phyloP scores from a whole-genome alignment of 2,888 invertebrate species.

The Gari tellinella region DNA sequence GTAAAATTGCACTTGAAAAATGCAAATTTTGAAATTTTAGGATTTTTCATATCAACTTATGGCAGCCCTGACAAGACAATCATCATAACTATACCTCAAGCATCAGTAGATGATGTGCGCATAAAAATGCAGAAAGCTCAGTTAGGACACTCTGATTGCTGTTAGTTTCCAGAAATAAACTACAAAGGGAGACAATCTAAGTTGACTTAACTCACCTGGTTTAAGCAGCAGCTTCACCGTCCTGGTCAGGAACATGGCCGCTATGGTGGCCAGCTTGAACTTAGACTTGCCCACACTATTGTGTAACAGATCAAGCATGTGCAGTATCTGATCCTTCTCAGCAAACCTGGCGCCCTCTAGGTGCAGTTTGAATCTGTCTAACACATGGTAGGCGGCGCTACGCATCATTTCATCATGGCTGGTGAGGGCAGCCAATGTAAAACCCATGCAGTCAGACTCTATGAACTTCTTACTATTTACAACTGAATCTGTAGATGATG shows the following conservation, averaged over 20 bases:
- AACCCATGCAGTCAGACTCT: constrained; percentile 89
- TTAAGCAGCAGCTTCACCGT: constrained; percentile 90
- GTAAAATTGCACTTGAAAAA: no score
- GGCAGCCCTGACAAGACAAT: no score
- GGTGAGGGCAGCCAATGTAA: constrained; percentile 90
- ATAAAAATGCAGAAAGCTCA: no score
- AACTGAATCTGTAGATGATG: constrained; percentile 86
- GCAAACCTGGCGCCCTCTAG: constrained; percentile 86
- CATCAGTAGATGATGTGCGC: no score
- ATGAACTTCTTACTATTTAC: constrained; percentile 90
- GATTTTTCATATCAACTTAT: no score
- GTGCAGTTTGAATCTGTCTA: constrained; percentile 90
- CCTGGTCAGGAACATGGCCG: constrained; percentile 90
- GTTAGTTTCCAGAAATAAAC: no score
- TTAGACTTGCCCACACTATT: constrained; percentile 86
- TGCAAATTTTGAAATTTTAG: no score
- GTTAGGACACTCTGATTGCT: no score
- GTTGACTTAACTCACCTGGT: constrained; percentile 85
- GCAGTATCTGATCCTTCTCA: constrained; percentile 89
- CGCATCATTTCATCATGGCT: constrained; percentile 89
- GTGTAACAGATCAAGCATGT: constrained; percentile 89
- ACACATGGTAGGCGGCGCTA: constrained; percentile 90
- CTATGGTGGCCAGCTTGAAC: constrained; percentile 87
- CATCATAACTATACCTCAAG: no score
- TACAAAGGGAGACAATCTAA: not conserved